A percentile compares a stretch with the other conserved stretches of the same genome.
Conservation (phyloP, 1,140 invertebrate genomes). For the Brachionus rubens region DNA sequence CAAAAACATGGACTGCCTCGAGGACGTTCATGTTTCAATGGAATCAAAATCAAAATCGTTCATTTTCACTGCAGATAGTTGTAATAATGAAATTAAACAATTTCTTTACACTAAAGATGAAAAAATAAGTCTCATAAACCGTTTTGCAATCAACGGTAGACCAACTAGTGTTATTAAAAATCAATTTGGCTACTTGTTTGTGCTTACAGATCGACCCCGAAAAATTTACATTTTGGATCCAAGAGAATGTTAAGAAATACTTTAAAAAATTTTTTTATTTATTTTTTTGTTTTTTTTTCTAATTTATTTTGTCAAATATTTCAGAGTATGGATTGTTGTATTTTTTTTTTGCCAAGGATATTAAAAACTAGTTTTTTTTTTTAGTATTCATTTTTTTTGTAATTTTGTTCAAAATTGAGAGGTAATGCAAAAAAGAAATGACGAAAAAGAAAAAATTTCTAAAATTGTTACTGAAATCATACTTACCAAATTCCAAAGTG, state of each 20-base stretch:
- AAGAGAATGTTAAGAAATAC: slow-evolving; percentile 22
- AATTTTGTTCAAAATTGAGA: not conserved
- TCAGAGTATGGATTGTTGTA: slow-evolving; percentile 18
- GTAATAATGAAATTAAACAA: slow-evolving; percentile 32
- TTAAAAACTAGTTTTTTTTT: slow-evolving; percentile 27
- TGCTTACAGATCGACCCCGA: slow-evolving; percentile 18
- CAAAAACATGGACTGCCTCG: slow-evolving; percentile 10
- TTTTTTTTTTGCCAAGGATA: slow-evolving; percentile 10
- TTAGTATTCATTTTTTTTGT: slow-evolving; percentile 34
- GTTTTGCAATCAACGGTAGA: slow-evolving; percentile 5
- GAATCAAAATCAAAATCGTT: slow-evolving; percentile 4
- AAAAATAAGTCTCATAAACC: not conserved
- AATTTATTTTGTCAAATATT: slow-evolving; percentile 38
- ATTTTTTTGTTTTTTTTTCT: not conserved
- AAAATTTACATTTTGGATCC: slow-evolving; percentile 35
- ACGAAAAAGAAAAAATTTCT: too few species aligned
- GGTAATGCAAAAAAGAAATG: too few species aligned
- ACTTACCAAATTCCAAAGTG: too few species aligned
- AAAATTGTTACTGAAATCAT: too few species aligned
- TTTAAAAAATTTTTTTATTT: not conserved
- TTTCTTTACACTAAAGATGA: slow-evolving; percentile 5
- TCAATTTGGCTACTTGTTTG: slow-evolving; percentile 35
- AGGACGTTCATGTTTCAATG: slow-evolving; percentile 17
- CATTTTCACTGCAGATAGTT: slow-evolving; percentile 31
- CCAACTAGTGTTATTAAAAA: slow-evolving; percentile 28